Evolutionary conservation across 1,140 invertebrate genomes (phyloP).

Genomic region (Drosophila lacertosa): DNA sequence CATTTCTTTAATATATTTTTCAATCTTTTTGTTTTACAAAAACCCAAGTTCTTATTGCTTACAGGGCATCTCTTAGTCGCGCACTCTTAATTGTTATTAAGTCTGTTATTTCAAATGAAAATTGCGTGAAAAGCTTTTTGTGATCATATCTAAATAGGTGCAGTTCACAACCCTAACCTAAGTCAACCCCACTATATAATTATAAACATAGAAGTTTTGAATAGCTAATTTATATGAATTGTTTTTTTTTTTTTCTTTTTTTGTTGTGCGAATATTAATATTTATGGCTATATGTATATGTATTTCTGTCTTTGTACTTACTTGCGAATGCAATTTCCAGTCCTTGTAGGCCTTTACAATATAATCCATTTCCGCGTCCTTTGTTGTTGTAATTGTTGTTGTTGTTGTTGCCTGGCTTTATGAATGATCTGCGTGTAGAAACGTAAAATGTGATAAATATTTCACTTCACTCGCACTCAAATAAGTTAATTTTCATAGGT

Average conservation of each 20-base stretch:
- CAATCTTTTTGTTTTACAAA: too few species aligned
- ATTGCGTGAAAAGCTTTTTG: not conserved
- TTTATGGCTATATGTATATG: slow-evolving; percentile 1
- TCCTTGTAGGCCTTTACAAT: slow-evolving; percentile 83
- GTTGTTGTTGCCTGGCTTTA: slow-evolving; percentile 10
- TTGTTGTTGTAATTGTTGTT: slow-evolving; percentile 21
- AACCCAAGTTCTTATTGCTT: too few species aligned
- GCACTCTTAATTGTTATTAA: too few species aligned
- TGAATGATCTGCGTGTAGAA: slow-evolving; percentile 53
- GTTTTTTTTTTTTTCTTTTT: too few species aligned
- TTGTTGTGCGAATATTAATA: too few species aligned
- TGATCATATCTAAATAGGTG: not conserved
- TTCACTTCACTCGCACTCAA: slow-evolving; percentile 41
- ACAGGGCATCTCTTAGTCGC: too few species aligned
- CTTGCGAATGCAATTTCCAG: slow-evolving; percentile 83
- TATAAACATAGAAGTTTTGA: not conserved
- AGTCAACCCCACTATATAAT: not conserved
- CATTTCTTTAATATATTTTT: too few species aligned
- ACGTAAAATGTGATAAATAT: slow-evolving; percentile 44
- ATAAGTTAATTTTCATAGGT: slow-evolving; percentile 25
- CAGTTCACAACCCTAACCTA: slow-evolving; percentile 31
- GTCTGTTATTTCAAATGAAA: not conserved
- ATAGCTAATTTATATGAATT: too few species aligned
- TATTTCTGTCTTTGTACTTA: slow-evolving; percentile 37
- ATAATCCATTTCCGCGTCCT: slow-evolving; percentile 77